Evolutionary conservation across 2,888 invertebrate species (phyloP), one percentile per base, ranked within the genome.

Genomic region (Hyposoter didymator): DNA sequence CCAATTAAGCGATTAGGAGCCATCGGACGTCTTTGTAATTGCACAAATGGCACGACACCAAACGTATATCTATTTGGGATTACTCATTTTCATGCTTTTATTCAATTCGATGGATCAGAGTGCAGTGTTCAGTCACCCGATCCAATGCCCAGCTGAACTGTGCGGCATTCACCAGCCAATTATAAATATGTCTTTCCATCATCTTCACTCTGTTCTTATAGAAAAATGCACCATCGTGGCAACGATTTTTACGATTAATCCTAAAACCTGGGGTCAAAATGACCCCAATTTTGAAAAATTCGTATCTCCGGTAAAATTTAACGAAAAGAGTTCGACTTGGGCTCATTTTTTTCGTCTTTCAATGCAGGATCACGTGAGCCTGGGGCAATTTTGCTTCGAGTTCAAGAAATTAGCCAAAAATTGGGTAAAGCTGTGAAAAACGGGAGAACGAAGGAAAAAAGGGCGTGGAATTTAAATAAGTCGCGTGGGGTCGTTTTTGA

Each of bases 1-100:
- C 59, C 28, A 28, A 28, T 28, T 59, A 59, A 59, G 28, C 59
- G 59, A 59, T 59, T 59, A 59, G 28, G 28, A 59, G 59, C 7
- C 28, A 1, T 28, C 59, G n/a, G 22, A 59, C 28, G 59, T 59
- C 59, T 59, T 59, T 28, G 59, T 59, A 22, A 59, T 28, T 28
- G 59, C 59, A 59, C 14, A 59, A 59, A 59, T 28, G 28, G 10
- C 14, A 59, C 59, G 14, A 59, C 28, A 59, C 14, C 28, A 59
- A 3, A 59, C 12, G 39, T 39, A 14, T 59, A 12, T 59, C 59
- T 22, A 14, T 14, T 28, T 28, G 14, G 14, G 28, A 55, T 55
- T 8, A 55, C 22, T 55, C 55, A 22, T 22, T 10, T 22, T 55
- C 4, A 55, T 55, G 12, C 10, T 12, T 55, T 55, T 55, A 55